Conservation (phyloP, 2,888 invertebrate species). For the Epicampocera succincta region DNA sequence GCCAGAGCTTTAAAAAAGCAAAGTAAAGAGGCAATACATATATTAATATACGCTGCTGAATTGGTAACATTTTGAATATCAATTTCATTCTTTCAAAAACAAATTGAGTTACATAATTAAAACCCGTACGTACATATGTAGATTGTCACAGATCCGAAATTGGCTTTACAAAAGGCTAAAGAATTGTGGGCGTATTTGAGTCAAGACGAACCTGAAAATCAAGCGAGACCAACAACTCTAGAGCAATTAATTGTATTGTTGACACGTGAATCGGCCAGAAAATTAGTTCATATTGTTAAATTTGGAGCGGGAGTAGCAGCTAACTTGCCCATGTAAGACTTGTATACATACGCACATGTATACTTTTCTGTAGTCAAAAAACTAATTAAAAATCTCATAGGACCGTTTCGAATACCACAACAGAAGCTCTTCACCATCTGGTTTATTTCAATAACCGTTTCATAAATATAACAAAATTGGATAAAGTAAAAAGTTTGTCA, state of each 20-base stretch:
- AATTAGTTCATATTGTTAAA: slow-evolving; percentile 90
- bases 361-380: not conserved
- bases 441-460: slow-evolving; percentile 85
- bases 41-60: slow-evolving; percentile 89
- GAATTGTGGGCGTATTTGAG: slow-evolving; percentile 88
- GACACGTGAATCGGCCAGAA: slow-evolving; percentile 89
- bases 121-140: slow-evolving; percentile 79
- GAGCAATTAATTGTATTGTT: slow-evolving; percentile 90
- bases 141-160: slow-evolving; percentile 90
- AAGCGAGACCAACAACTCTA: slow-evolving; percentile 89
- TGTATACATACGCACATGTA: not conserved
- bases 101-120: not conserved
- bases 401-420: slow-evolving; percentile 83
- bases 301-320: slow-evolving; percentile 84
- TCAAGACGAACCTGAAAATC: slow-evolving; percentile 91
- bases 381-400: slow-evolving; percentile 75
- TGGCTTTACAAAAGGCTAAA: slow-evolving; percentile 88
- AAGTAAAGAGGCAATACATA: slow-evolving; percentile 88
- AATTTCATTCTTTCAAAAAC: not conserved
- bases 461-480: slow-evolving; percentile 85
- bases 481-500: slow-evolving; percentile 83
- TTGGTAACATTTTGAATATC: slow-evolving; percentile 83
- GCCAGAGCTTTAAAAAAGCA: slow-evolving; percentile 91
- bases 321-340: slow-evolving; percentile 84
- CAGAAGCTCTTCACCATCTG: slow-evolving; percentile 84